phyloP scores from a whole-genome alignment of 2,113 vertebrate species.

The Oreochromis spilurus region DNA sequence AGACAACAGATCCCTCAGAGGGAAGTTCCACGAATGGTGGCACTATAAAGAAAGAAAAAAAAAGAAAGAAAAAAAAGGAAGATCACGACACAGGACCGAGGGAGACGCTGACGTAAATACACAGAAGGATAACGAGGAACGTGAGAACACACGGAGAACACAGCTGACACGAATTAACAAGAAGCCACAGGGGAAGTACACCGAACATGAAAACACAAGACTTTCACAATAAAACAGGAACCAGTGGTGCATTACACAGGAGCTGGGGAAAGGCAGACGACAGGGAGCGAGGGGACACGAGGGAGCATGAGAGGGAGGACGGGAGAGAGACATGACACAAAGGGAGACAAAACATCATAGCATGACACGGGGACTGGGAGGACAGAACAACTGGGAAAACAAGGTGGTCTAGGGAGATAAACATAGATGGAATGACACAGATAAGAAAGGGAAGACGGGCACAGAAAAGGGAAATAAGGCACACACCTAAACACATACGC shows the following conservation, averaged over 20 bases:
- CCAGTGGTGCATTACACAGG: background rate
- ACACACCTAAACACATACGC: background rate
- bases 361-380: background rate
- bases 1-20: too few relatives aligned
- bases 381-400: background rate
- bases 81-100: background rate
- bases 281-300: background rate
- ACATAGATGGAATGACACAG: background rate
- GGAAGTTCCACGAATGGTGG: too few relatives aligned
- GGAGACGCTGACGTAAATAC: background rate
- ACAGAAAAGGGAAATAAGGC: background rate
- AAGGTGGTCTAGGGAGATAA: background rate
- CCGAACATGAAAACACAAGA: background rate
- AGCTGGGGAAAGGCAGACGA: background rate
- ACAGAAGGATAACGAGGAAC: background rate
- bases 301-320: background rate
- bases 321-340: background rate
- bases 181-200: background rate
- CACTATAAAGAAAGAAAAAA: too few relatives aligned
- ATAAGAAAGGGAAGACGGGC: accelerated
- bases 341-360: background rate
- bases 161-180: background rate
- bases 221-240: background rate
- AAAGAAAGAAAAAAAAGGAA: background rate
- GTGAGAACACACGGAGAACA: background rate